Evolutionary conservation across 2,797 vertebrate genomes (phyloP), one percentile per base, ranked within the genome.

Genomic region (Poeciliopsis paucimaculata): DNA sequence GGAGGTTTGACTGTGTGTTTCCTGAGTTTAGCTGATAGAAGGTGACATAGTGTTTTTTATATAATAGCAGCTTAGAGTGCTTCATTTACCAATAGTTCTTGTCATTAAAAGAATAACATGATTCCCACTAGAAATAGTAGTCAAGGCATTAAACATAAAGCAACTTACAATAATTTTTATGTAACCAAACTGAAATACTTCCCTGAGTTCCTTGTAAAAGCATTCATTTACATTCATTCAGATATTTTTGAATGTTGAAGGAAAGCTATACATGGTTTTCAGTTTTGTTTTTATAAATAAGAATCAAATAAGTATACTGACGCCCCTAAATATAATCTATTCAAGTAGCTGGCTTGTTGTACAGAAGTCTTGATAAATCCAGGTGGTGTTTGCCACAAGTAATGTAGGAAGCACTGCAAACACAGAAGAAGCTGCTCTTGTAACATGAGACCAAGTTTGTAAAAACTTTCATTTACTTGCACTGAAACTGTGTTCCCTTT

Each of bases 151-250:
- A 82, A 91, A 81, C 78, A 34, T n/a, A 26, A 72, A 77, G 80
- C 84, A 78, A 81, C 72, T 66, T 73, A 84, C 83, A 88, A 83
- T 76, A 77, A 86, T 75, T 64, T 79, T 45, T 18, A 28, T 80
- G 87, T 73, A 84, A 84, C 76, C 51, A 34, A 2, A 81, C 84
- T 83, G 12, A 81, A 83, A 82, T 66, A 81, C 72, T 81, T 36
- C 10, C 23, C 26, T 41, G 41, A 71, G 41, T 71, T 43, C 5
- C 68, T 71, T 45, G 39, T n/a, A 70, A 70, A 43, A n/a, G 11
- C 39, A 70, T 70, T 15, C 0, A 41, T 43, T 43, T n/a, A 15
- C 12, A 13, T 43, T 23, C 18, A 26, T 45, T 70, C 64, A 12
- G 34, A n/a, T 70, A 41, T 70, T n/a, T 43, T n/a, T n/a, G 20